Base-by-base conservation (phyloP, 2,797 vertebrate genomes). In the Gobionotothen gibberifrons region DNA sequence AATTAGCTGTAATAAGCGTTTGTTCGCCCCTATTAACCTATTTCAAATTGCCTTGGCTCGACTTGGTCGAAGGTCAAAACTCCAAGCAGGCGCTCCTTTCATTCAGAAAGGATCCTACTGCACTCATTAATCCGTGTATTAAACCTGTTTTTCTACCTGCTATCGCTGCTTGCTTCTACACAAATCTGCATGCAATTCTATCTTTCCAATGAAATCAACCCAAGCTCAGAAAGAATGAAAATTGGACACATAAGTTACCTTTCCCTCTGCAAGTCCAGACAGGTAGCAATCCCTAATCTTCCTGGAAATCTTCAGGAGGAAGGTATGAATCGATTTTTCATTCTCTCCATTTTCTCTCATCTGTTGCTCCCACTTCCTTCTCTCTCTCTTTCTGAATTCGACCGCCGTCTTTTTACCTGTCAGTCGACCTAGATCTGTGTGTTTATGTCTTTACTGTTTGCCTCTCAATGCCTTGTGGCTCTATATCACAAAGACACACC, bases 221-320 rank as follows among this genome's bases (percentile, higher is more conserved):
- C 29, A 55, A 8, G 47, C 14, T 11, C 46, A 57, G 13, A 62
- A 53, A 36, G 8, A 57, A 43, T 56, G 43, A 15, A 0, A 67
- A 61, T 77, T n/a, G 49, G 60, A 67, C 68, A 52, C 66, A 73
- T 36, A 17, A 32, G 78, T 85, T 90, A 92, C 91, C 93, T 93
- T 90, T 76, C 51, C 75, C 78, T 67, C 72, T n/a, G 83, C 94
- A 89, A 89, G 93, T 87, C 87, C 90, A 82, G 92, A 86, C 94
- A 90, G 86, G 93, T 76, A 88, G 85, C 71, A 63, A 79, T 72
- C 84, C 81, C 78, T 82, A 12, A 92, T 87, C 89, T 94, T 95
- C 92, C 91, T 90, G 89, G 89, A 93, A 89, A 93, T 60, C 84
- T 85, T 92, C 78, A 90, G 61, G 76, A 92, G 73, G 61, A 87